Conservation (phyloP, 2,888 invertebrate species). For the Drosophila monieri region DNA sequence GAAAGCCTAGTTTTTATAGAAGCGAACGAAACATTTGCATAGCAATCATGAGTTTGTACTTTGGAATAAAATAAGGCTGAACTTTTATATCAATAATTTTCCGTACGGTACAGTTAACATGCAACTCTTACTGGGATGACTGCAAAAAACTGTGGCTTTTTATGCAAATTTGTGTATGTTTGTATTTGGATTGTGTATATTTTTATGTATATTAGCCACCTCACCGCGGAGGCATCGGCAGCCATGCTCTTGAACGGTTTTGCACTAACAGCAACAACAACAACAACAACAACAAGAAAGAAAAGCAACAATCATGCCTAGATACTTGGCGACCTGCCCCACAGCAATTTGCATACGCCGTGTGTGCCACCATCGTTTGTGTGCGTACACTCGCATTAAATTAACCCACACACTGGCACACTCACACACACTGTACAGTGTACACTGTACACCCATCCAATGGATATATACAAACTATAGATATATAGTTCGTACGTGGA, state of each 20-base stretch:
- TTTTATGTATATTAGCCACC: background rate
- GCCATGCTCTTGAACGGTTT: constrained; percentile 56
- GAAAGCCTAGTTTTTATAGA: background rate
- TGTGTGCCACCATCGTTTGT: constrained; percentile 34
- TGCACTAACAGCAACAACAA: constrained; percentile 37
- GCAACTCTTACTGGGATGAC: background rate
- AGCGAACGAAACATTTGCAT: background rate
- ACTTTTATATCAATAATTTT: background rate
- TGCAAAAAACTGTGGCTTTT: background rate
- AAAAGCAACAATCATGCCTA: constrained; percentile 7
- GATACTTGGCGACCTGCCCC: constrained; percentile 72
- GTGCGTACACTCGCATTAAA: constrained; percentile 51
- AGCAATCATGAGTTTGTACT: constrained; percentile 1
- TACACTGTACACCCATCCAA: background rate
- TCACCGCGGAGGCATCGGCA: constrained; percentile 17
- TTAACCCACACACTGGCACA: constrained; percentile 32
- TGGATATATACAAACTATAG: constrained; percentile 5
- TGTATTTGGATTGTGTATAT: constrained; percentile 5
- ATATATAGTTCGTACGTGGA: constrained; percentile 29
- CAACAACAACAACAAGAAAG: background rate
- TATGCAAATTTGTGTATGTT: constrained; percentile 10
- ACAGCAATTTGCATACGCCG: constrained; percentile 68
- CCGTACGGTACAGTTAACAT: background rate
- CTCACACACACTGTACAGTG: too few relatives aligned
- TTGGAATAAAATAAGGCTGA: background rate